phyloP scores from a whole-genome alignment of 2,888 invertebrate genomes.

The Tetragonula carbonaria region DNA sequence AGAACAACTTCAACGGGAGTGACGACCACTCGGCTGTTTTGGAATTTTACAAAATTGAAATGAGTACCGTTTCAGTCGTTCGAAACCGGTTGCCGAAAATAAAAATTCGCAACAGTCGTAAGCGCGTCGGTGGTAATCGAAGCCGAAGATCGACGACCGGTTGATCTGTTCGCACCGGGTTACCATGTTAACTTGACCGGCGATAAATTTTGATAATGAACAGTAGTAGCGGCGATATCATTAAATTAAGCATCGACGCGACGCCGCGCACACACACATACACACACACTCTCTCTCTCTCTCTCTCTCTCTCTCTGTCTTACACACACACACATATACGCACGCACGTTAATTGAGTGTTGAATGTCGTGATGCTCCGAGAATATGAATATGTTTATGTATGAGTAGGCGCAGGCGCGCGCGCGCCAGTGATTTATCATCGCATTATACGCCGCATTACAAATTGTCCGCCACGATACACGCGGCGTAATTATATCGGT shows the following conservation, averaged over 20 bases:
- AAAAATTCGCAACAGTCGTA: background rate
- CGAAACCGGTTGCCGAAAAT: background rate
- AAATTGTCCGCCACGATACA: conserved; percentile 68
- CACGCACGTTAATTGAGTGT: conserved; percentile 68
- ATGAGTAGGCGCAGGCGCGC: conserved; percentile 60
- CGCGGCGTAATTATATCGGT: conserved; percentile 68
- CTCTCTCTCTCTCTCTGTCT: conserved; percentile 14
- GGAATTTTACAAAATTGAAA: conserved; percentile 21
- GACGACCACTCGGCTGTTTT: conserved; percentile 35
- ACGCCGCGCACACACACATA: background rate
- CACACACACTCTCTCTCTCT: too few species aligned
- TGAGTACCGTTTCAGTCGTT: background rate
- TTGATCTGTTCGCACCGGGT: conserved; percentile 33
- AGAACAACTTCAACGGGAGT: background rate
- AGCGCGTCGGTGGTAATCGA: conserved; percentile 31
- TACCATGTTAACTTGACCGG: conserved; percentile 61
- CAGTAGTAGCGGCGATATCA: conserved; percentile 62
- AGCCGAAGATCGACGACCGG: conserved; percentile 11
- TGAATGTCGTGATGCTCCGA: conserved; percentile 64
- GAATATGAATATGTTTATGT: conserved; percentile 69
- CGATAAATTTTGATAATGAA: conserved; percentile 72
- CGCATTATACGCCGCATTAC: conserved; percentile 70
- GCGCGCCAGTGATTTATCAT: conserved; percentile 70
- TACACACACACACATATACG: too few species aligned
- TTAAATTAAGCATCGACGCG: conserved; percentile 65